A percentile compares a stretch with the other conserved stretches of the same genome.
phyloP scores from a whole-genome alignment of 2,888 invertebrate species.

The Dynastes maya region DNA sequence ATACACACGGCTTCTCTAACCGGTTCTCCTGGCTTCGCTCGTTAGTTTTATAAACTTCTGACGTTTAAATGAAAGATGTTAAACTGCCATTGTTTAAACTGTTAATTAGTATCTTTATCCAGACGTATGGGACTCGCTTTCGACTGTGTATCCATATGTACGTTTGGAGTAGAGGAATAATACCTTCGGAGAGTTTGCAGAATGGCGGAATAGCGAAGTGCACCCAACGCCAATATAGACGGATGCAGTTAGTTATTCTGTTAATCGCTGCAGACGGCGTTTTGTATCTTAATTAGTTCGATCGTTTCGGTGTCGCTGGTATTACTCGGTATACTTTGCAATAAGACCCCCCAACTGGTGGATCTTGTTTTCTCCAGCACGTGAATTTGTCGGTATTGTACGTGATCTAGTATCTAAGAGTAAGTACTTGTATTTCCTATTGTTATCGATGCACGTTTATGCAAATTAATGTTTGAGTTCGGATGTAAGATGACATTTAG shows the following conservation, averaged over 20 bases:
- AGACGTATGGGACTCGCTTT: constrained; percentile 31
- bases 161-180: constrained; percentile 10
- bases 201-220: constrained; percentile 11
- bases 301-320: constrained; percentile 22
- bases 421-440: constrained; percentile 7
- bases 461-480: no score
- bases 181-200: constrained; percentile 35
- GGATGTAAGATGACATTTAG: no score
- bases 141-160: not conserved
- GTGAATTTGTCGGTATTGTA: constrained; percentile 2
- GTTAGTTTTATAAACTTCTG: constrained; percentile 46
- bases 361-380: constrained; percentile 20
- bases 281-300: constrained; percentile 43
- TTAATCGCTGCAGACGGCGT: constrained; percentile 39
- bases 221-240: constrained; percentile 17
- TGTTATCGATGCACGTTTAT: not conserved
- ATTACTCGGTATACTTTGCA: constrained; percentile 1
- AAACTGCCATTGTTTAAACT: constrained; percentile 42
- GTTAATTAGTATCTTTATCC: constrained; percentile 46
- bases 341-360: constrained; percentile 6
- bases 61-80: constrained; percentile 44
- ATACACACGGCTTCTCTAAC: constrained; percentile 9
- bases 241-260: constrained; percentile 40
- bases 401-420: not conserved
- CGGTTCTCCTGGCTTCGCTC: constrained; percentile 24